phyloP scores from a whole-genome alignment of 2,888 invertebrate species.

The Latheticus oryzae region DNA sequence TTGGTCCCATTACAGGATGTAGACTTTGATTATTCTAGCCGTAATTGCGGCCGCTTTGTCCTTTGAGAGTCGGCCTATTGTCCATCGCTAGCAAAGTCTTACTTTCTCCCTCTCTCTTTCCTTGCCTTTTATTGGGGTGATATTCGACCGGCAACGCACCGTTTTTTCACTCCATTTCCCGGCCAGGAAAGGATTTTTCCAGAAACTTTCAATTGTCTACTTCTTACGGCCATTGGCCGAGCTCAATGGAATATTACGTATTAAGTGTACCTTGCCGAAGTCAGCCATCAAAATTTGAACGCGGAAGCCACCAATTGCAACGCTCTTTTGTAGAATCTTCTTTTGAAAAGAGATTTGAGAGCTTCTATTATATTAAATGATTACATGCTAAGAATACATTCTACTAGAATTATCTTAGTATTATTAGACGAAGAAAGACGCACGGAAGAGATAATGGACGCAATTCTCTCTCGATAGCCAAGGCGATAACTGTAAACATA shows the following conservation, averaged over 20 bases:
- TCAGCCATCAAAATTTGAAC: conserved; percentile 25
- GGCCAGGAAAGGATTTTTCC: conserved; percentile 54
- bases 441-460: background rate
- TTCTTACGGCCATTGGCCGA: conserved; percentile 49
- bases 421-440: conserved; percentile 2
- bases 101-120: conserved; percentile 15
- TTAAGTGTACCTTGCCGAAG: conserved; percentile 38
- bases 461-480: conserved; percentile 5
- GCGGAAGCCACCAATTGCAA: conserved; percentile 24
- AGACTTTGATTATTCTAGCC: conserved; percentile 63
- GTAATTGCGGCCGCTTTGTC: conserved; percentile 64
- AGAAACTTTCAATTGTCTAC: conserved; percentile 58
- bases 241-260: conserved; percentile 47
- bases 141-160: conserved; percentile 8
- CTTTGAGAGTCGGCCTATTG: conserved; percentile 61
- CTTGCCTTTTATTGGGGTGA: background rate
- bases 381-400: conserved; percentile 28
- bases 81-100: conserved; percentile 52
- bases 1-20: conserved; percentile 62
- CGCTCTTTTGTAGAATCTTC: conserved; percentile 21
- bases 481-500: too few relatives aligned
- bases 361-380: conserved; percentile 25
- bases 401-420: conserved; percentile 15
- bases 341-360: conserved; percentile 14
- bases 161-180: conserved; percentile 57